Evolutionary conservation across 2,113 vertebrate genomes (phyloP), one percentile per base, ranked within the genome.

Genomic region (Ginglymostoma cirratum): DNA sequence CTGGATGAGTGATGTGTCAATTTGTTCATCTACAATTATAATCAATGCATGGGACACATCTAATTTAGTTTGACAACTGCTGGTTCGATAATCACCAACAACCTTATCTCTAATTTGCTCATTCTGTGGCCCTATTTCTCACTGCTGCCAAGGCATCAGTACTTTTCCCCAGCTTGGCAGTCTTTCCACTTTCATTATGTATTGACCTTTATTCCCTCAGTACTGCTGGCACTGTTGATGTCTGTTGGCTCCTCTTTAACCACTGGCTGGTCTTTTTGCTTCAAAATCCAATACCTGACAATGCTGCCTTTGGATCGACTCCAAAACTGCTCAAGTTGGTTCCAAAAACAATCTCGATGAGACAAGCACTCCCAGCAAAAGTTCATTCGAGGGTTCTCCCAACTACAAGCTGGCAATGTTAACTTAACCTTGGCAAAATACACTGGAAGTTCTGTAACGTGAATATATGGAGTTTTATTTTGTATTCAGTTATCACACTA

Each of bases 381-480:
- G n/a, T 4, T 83, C 80, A 45, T 45, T 38, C 8, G 38, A 42
- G n/a, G 17, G 80, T 21, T 83, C 38, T 42, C 80, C 42, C 17
- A n/a, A 45, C 80, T 83, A 17, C 38, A 5, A 5, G 19, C 3
- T 5, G 80, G 38, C 38, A 42, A 42, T 42, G 80, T 83, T 17
- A 83, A 42, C 45, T 83, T 83, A 83, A 83, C 80, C 80, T 83
- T 83, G 80, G 38, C 80, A 83, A 38, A 83, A 83, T 83, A 83
- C 80, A 42, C 5, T 83, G 19, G 17, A 23, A 42, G 45, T 83
- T 83, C 80, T 83, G 38, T 23, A 42, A 83, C 38, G 3, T 83
- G 17, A 83, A 83, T 42, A 19, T 83, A 42, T 45, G 80, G 38
- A 83, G 38, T 38, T 83, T 42, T 23, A 83, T 42, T 83, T 83